phyloP scores from a whole-genome alignment of 2,113 vertebrate genomes.

The Sturnira hondurensis region DNA sequence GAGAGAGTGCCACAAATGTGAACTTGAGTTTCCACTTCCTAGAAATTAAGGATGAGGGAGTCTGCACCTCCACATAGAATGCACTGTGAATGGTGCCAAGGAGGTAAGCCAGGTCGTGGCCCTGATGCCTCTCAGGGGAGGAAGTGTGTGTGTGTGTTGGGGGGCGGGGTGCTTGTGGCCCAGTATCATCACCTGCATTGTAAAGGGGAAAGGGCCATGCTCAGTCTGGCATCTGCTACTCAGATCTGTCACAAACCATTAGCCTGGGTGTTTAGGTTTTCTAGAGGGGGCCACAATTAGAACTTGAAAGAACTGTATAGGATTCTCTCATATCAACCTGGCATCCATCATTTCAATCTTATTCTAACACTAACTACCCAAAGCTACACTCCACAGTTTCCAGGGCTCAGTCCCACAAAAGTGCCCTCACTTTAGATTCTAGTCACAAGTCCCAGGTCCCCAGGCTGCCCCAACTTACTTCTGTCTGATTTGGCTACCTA shows the following conservation, averaged over 20 bases:
- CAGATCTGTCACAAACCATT: neutral
- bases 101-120: no score
- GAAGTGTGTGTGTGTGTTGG: no score
- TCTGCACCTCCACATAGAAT: neutral
- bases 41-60: neutral
- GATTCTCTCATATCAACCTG: neutral
- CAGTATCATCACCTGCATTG: neutral
- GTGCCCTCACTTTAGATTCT: neutral
- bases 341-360: neutral
- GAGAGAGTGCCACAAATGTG: neutral
- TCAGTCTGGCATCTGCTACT: neutral
- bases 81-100: neutral
- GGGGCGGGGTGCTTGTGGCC: neutral
- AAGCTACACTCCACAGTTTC: neutral
- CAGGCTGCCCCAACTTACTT: neutral
- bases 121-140: neutral
- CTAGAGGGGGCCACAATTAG: neutral
- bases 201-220: neutral
- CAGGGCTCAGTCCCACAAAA: no score
- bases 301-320: neutral
- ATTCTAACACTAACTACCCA: neutral
- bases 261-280: neutral
- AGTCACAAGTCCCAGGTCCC: neutral
- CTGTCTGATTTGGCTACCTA: neutral
- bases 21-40: neutral